phyloP scores from a whole-genome alignment of 2,113 vertebrate species.

The Sardina pilchardus region DNA sequence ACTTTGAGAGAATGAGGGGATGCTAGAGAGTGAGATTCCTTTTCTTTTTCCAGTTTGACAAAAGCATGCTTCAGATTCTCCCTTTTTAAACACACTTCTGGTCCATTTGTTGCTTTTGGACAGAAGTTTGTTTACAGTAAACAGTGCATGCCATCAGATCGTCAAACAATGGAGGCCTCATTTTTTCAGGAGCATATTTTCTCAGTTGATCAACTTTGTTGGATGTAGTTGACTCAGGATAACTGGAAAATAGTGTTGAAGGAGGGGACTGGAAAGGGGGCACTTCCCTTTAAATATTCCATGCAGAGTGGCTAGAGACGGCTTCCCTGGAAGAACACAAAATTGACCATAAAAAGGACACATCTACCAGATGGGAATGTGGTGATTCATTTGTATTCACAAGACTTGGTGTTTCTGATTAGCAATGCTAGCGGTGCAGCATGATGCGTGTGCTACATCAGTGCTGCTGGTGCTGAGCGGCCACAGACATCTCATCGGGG shows the following conservation, averaged over 20 bases:
- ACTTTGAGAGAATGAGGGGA: neutral
- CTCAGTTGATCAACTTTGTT: neutral
- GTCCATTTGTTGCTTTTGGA: constrained; percentile 25
- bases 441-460: neutral
- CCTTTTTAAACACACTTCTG: neutral
- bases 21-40: neutral
- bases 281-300: neutral
- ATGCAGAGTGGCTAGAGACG: neutral
- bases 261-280: neutral
- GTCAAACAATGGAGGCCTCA: neutral
- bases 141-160: constrained; percentile 18
- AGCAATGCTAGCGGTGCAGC: neutral
- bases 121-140: constrained; percentile 30
- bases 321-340: neutral
- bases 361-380: neutral
- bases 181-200: neutral
- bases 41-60: neutral
- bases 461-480: neutral
- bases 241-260: neutral
- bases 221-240: neutral
- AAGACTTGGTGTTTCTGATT: neutral
- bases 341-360: neutral
- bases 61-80: neutral
- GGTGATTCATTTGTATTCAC: neutral
- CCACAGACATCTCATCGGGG: neutral